Evolutionary conservation across 2,113 vertebrate genomes (phyloP), one percentile per base, ranked within the genome.

Genomic region (Rhegmatorhina hoffmannsi): DNA sequence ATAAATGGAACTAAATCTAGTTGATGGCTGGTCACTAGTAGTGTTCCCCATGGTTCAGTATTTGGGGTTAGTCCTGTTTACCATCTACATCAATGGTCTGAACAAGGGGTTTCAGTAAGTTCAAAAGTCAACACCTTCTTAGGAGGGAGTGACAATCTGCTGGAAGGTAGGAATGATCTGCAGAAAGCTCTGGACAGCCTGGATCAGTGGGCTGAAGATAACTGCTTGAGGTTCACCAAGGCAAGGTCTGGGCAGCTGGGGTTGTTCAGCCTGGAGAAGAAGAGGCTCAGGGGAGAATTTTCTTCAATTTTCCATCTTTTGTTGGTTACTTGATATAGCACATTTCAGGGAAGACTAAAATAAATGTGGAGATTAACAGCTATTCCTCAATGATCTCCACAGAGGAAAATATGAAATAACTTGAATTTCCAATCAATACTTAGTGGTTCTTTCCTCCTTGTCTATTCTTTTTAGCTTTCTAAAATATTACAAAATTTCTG

Each of bases 121-220:
- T 53, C 52, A 23, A 7, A 38, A 38, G 55, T 46, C 1, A 1
- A 18, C 23, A 46, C 4, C 38, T 6, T 0, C 1, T 87, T 60
- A 53, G 18, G 11, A 60, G 63, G 36, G 4, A 23, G 6, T 38
- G 38, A 46, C 44, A 33, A 19, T 62, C 17, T 87, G 23, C 23
- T 60, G 33, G 18, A 60, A 21, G 8, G 14, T 33, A n/a, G 46
- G 47, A 53, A 23, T 21, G 17, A 26, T 77, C 33, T 52, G 15
- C 53, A 87, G 34, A n/a, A 11, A 46, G 14, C 33, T 15, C 38
- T 36, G 38, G 23, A 38, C 8, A 38, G 6, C 23, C 33, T 78
- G 28, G 18, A 60, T 53, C 14, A 33, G 2, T 33, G 33, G 63
- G 33, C 17, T 52, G 63, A 44, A 17, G 31, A 67, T 17, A 59